Evolutionary conservation across 2,888 invertebrate species (phyloP), one percentile per base, ranked within the genome.

Genomic region (Melanostoma mellinum): DNA sequence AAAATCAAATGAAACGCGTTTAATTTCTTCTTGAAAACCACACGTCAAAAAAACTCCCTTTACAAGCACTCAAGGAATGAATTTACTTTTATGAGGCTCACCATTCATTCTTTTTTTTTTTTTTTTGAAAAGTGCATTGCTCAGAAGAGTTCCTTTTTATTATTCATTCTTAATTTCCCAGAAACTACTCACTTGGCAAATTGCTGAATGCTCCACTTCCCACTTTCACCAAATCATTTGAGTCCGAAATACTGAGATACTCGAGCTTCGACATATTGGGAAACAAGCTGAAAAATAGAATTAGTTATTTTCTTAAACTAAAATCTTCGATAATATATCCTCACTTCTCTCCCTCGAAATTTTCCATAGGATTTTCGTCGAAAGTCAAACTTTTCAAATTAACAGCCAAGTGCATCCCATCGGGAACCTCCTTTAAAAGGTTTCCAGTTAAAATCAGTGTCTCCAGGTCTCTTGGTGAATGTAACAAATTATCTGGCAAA

Each of bases 371-470:
- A 89, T 96, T 96, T 84, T 94, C 94, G 87, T 95, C 94, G 32
- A 97, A 89, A 68, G 93, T 93, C 6, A 97, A 90, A 60, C 90
- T 93, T 68, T 94, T 90, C 63, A 97, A 89, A 85, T 92, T 93
- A 71, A 92, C 92, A 0, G 94, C 93, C 74, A 94, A 93, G 0
- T 91, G 92, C 30, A 97, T 87, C 38, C 94, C 94, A 5, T 91
- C 89, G 0, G 96, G 96, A 0, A 95, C 89, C 0, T 90, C 89
- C 0, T 89, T 89, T 10, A 96, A 93, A 35, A 92, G 88, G 90
- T 96, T 96, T 85, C 94, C 94, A 35, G 94, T 94, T 56, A 96
- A 89, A 88, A 96, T 94, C 85, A 97, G 89, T 1, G 91, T 92
- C 84, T 93, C 93, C 68, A 97, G 89, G 85, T 93, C 92, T 1